Percentiles rank a stretch among this genome's conserved stretches.
These are phyloP conservation scores for Malurus splendens DNA, from an alignment of 2,797 vertebrate genomes.

Conservation along the genomic window DNA sequence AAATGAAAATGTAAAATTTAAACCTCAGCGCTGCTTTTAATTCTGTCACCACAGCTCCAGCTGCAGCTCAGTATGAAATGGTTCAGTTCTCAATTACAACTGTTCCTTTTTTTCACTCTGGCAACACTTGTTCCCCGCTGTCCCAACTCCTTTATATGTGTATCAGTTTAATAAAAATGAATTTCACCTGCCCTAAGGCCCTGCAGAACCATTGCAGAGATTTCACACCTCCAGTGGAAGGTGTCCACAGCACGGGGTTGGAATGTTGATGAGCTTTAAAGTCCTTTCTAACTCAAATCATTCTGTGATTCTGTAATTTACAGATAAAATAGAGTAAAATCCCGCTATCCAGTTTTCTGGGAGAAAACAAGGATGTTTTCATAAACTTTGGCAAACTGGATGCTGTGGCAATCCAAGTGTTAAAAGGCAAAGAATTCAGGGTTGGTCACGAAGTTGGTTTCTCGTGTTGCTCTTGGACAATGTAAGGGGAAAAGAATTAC, in stretches of 20 bases:
- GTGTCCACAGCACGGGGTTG: accelerated
- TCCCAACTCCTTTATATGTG: too few species aligned
- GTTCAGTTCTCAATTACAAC: neutral
- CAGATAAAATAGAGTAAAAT: neutral
- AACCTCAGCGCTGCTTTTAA: neutral
- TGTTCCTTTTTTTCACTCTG: neutral
- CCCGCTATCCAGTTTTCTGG: neutral
- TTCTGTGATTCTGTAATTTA: too few species aligned
- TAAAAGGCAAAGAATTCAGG: neutral
- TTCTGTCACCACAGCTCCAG: neutral
- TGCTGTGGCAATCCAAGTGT: neutral
- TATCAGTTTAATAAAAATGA: accelerated
- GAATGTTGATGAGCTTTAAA: neutral
- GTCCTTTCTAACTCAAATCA: neutral
- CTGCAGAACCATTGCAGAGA: neutral
- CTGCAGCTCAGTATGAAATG: neutral
- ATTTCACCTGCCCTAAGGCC: neutral
- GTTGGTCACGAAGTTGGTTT: neutral
- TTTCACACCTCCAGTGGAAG: neutral
- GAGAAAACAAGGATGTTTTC: neutral
- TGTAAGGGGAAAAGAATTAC: neutral
- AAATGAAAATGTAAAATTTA: neutral
- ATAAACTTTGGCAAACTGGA: neutral
- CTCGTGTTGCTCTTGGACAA: neutral
- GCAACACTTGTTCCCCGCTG: neutral